A percentile compares a stretch with the other conserved stretches of the same genome.
Evolutionary conservation across 64 coral and sea anemone species (phyloP).

Genomic region (Platygyra sinensis): DNA sequence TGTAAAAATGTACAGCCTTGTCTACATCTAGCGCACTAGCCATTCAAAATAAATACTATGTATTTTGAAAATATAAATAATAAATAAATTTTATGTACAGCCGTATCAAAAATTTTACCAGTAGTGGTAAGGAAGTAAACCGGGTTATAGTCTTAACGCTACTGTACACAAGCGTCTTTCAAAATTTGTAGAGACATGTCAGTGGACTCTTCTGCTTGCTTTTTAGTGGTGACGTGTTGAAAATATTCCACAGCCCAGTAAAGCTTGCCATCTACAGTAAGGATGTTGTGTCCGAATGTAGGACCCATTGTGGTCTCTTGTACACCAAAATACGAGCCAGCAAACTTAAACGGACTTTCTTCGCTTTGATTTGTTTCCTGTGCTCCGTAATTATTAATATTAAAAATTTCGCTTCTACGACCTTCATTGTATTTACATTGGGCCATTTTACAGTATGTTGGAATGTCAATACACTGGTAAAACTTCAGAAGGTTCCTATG

Average conservation of each 20-base stretch:
- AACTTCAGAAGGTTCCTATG: slow-evolving; percentile 43
- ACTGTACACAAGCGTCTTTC: neutral
- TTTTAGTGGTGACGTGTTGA: slow-evolving; percentile 54
- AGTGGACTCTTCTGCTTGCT: slow-evolving; percentile 57
- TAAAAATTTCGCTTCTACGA: slow-evolving; percentile 33
- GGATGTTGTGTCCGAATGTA: slow-evolving; percentile 66
- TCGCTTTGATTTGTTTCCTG: slow-evolving; percentile 30
- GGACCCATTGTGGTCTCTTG: slow-evolving; percentile 35
- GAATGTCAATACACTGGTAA: slow-evolving; percentile 23
- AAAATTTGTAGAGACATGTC: slow-evolving; percentile 51
- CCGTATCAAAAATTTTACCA: too few relatives aligned
- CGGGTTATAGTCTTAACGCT: too few relatives aligned
- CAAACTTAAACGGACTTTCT: slow-evolving; percentile 45
- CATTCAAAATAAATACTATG: too few relatives aligned
- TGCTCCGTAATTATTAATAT: slow-evolving; percentile 34
- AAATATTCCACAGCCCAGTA: slow-evolving; percentile 82
- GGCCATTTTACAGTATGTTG: neutral
- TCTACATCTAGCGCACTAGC: too few relatives aligned
- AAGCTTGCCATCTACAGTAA: slow-evolving; percentile 70
- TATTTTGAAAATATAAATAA: too few relatives aligned
- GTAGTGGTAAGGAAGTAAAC: too few relatives aligned
- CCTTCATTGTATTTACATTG: slow-evolving; percentile 5
- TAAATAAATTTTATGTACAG: too few relatives aligned
- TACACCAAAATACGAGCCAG: slow-evolving; percentile 69
- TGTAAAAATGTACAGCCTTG: too few relatives aligned